These are phyloP conservation scores for Paramuricea clavata DNA, from an alignment of 92 coral and sea anemone species.

Conservation along the genomic window DNA sequence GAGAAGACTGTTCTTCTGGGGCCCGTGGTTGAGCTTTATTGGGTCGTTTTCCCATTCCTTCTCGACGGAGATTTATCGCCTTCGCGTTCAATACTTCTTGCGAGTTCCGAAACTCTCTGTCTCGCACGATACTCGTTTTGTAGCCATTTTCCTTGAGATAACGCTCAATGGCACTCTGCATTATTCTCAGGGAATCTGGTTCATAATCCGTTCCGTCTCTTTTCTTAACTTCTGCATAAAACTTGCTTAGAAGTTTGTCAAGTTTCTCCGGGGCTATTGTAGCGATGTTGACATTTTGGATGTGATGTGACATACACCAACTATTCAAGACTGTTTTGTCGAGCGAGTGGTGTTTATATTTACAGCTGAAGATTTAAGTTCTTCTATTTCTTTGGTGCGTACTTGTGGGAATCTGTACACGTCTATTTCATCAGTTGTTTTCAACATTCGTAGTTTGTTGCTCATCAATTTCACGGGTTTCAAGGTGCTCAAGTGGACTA, in stretches of 20 bases:
- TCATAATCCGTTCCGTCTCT: conserved; percentile 44
- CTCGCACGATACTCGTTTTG: conserved; percentile 31
- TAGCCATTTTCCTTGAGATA: conserved; percentile 27
- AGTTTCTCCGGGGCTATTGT: conserved; percentile 51
- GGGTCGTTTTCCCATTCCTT: conserved; percentile 34
- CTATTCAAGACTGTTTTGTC: no score
- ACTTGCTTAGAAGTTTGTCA: conserved; percentile 53
- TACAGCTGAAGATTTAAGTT: conserved; percentile 44
- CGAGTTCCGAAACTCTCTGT: conserved; percentile 56
- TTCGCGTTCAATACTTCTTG: conserved; percentile 64
- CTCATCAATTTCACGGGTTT: no score
- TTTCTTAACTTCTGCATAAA: conserved; percentile 55
- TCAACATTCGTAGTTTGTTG: neutral
- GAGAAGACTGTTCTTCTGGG: conserved; percentile 46
- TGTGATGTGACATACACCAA: no score
- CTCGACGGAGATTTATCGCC: conserved; percentile 31
- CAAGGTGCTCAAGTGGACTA: neutral
- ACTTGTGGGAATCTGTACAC: conserved; percentile 54
- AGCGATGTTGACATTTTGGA: no score
- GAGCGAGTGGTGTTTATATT: conserved; percentile 57
- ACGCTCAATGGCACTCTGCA: conserved; percentile 34
- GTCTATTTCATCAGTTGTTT: conserved; percentile 28
- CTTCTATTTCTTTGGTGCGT: conserved; percentile 37
- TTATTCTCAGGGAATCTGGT: conserved; percentile 25
- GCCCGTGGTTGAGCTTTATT: conserved; percentile 48